phyloP scores from a whole-genome alignment of 2,113 vertebrate genomes.

The Nothobranchius kuhntae region DNA sequence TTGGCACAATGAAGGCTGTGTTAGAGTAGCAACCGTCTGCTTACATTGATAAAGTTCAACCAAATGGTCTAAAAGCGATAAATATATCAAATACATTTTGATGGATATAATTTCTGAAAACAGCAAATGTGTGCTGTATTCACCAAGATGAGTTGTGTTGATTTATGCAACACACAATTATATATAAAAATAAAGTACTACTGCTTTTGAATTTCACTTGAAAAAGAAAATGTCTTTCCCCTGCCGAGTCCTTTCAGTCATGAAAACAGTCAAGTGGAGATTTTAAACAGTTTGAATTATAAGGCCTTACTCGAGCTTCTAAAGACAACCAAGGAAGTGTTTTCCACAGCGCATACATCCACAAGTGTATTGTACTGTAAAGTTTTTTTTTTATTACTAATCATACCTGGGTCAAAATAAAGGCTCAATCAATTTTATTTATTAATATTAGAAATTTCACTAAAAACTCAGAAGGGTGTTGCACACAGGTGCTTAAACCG shows the following conservation, averaged over 20 bases:
- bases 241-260: not conserved
- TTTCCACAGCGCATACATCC: conserved; percentile 53
- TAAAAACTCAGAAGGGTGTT: conserved; percentile 1
- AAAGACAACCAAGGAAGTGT: conserved; percentile 51
- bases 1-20: too few species aligned
- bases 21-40: too few species aligned
- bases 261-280: not conserved
- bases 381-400: conserved; percentile 62
- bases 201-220: too few species aligned
- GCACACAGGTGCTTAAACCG: not conserved
- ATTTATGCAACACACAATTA: too few species aligned
- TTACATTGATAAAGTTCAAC: too few species aligned
- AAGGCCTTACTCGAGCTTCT: conserved; percentile 46
- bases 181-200: too few species aligned
- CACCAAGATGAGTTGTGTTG: too few species aligned
- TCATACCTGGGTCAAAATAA: conserved; percentile 62
- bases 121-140: too few species aligned
- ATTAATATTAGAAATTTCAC: not conserved
- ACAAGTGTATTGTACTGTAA: conserved; percentile 71
- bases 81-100: too few species aligned
- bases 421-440: conserved; percentile 15
- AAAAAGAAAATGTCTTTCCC: not conserved
- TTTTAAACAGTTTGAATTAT: conserved; percentile 20
- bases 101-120: too few species aligned
- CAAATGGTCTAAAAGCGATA: too few species aligned